Percentiles rank a stretch among this genome's conserved stretches.
These are phyloP conservation scores for Malurus melanocephalus DNA, from an alignment of 2,113 vertebrate genomes.

Conservation along the genomic window DNA sequence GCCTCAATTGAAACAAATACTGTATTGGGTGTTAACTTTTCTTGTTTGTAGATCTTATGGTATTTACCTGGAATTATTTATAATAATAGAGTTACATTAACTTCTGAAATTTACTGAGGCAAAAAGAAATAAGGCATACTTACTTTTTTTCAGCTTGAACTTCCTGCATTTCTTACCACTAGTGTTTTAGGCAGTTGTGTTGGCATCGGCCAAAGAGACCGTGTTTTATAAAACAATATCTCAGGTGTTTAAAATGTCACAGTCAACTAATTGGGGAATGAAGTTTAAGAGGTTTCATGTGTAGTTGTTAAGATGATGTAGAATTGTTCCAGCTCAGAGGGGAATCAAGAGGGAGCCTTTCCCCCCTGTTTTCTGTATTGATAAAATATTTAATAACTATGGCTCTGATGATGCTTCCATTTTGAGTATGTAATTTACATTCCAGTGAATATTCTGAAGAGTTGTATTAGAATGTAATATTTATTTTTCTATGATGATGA, in stretches of 20 bases:
- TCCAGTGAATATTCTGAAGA: background rate
- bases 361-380: background rate
- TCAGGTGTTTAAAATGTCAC: conserved; percentile 63
- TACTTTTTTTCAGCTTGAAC: conserved; percentile 7
- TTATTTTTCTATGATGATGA: conserved; percentile 28
- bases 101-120: background rate
- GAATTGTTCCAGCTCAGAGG: conserved; percentile 27
- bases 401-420: background rate
- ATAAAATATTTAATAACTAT: background rate
- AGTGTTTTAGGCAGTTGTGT: conserved; percentile 45
- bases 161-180: background rate
- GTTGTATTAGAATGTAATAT: conserved; percentile 12
- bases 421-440: conserved; percentile 7
- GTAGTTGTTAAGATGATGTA: conserved; percentile 60
- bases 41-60: background rate
- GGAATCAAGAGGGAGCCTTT: background rate
- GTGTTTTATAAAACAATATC: conserved; percentile 57
- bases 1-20: background rate
- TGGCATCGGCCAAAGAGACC: conserved; percentile 25
- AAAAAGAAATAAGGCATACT: background rate
- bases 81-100: background rate
- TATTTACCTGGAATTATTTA: background rate
- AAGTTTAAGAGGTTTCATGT: conserved; percentile 65
- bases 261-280: conserved; percentile 61
- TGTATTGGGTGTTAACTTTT: background rate